Percentiles rank a stretch among this genome's conserved stretches.
phyloP scores from a whole-genome alignment of 2,113 vertebrate species.

The Actenoides lindsayi region DNA sequence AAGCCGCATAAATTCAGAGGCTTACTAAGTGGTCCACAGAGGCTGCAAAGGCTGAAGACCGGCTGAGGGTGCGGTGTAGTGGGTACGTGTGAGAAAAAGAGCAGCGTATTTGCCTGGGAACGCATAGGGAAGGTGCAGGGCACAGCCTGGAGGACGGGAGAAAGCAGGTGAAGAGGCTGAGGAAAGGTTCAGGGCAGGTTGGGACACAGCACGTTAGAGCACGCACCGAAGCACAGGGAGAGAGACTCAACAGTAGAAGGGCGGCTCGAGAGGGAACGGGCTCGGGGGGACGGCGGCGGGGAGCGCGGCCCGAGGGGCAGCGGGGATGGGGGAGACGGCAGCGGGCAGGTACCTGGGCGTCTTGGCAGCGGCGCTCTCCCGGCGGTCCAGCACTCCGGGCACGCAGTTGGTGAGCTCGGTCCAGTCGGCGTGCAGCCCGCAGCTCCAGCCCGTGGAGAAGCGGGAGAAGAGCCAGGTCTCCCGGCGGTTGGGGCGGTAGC shows the following conservation, averaged over 20 bases:
- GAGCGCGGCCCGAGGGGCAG: not conserved
- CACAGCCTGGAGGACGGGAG: constrained; percentile 7
- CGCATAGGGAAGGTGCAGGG: not conserved
- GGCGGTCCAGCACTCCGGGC: constrained; percentile 94
- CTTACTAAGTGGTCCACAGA: not conserved
- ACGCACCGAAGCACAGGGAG: not conserved
- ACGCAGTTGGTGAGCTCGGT: constrained; percentile 99
- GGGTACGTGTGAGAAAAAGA: not conserved
- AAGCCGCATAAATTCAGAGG: not conserved
- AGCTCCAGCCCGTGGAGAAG: constrained; percentile 99
- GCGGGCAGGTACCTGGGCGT: constrained; percentile 80
- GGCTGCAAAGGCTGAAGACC: not conserved
- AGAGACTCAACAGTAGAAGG: fast-evolving
- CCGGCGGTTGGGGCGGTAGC: constrained; percentile 94
- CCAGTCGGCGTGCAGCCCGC: constrained; percentile 99
- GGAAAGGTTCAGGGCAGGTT: not conserved
- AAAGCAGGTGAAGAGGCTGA: not conserved
- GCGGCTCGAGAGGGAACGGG: not conserved
- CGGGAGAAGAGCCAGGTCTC: constrained; percentile 98
- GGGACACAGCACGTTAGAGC: not conserved
- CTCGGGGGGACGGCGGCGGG: not conserved
- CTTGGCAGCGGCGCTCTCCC: constrained; percentile 84
- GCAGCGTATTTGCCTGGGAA: not conserved
- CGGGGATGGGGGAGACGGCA: not conserved
- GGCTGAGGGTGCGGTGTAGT: fast-evolving